Conservation (phyloP, 2,797 vertebrate genomes). For the Chelon labrosus region DNA sequence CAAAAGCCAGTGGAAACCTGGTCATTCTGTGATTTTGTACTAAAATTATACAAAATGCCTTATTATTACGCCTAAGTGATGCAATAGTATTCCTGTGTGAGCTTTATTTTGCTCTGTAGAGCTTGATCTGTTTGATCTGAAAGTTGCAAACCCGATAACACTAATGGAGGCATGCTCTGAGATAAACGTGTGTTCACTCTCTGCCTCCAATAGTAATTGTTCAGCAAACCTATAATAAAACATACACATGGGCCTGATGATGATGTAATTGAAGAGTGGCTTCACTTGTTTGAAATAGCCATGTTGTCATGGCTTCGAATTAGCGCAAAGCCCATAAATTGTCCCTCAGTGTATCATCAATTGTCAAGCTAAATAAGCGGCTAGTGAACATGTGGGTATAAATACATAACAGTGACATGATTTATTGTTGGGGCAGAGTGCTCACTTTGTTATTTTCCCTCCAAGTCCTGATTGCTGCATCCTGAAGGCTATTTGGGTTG, state of each 20-base stretch:
- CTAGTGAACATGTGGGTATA: conserved; percentile 71
- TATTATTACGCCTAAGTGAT: background rate
- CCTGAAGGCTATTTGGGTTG: conserved; percentile 84
- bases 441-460: conserved; percentile 82
- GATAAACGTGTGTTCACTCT: conserved; percentile 38
- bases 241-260: conserved; percentile 34
- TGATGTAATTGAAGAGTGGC: conserved; percentile 69
- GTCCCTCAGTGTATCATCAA: conserved; percentile 71
- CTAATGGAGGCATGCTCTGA: conserved; percentile 2
- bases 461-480: conserved; percentile 83
- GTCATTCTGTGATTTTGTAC: background rate
- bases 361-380: conserved; percentile 77
- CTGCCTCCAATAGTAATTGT: conserved; percentile 47
- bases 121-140: background rate
- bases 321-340: conserved; percentile 69
- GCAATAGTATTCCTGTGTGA: too few species aligned
- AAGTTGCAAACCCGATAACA: conserved; percentile 2
- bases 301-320: conserved; percentile 69
- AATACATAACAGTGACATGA: conserved; percentile 81
- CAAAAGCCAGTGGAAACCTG: background rate
- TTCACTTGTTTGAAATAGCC: conserved; percentile 61
- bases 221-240: conserved; percentile 65
- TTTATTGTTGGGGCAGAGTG: conserved; percentile 72
- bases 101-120: background rate
- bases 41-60: background rate